Conservation (phyloP, 2,113 vertebrate species). For the Thryonomys swinderianus region DNA sequence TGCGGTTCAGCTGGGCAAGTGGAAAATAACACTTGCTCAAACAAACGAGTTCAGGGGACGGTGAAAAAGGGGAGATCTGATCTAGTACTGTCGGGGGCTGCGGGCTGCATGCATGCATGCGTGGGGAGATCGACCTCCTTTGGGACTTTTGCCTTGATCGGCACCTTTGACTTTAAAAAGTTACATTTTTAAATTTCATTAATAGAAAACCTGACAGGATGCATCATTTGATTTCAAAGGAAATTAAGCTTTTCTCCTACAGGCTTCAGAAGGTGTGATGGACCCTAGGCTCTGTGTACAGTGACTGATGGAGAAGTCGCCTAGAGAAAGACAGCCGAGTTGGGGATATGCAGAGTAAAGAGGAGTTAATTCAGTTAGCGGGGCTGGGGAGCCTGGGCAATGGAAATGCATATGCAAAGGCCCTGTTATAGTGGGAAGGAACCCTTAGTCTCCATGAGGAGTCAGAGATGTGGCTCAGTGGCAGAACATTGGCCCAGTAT, state of each 20-base stretch:
- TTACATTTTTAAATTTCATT: background rate
- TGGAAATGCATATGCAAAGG: background rate
- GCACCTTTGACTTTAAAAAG: background rate
- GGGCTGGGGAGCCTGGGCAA: background rate
- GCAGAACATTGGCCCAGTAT: background rate
- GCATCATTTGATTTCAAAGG: constrained; percentile 12
- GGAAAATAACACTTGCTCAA: background rate
- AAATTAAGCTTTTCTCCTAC: background rate
- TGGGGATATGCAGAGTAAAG: background rate
- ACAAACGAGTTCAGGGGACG: background rate
- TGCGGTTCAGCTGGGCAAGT: background rate
- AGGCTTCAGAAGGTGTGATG: background rate
- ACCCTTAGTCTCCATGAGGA: background rate
- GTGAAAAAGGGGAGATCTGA: background rate
- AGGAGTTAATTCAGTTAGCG: background rate
- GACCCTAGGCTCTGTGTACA: background rate
- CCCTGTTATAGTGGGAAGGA: background rate
- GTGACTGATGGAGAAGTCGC: background rate
- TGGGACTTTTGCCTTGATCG: background rate
- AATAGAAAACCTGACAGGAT: background rate
- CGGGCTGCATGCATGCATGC: no score
- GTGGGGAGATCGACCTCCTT: background rate
- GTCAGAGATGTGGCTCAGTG: background rate
- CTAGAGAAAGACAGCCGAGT: background rate
- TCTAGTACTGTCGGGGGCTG: background rate